These are phyloP conservation scores for Glyptemys insculpta DNA, from an alignment of 2,797 vertebrate genomes.

Conservation along the genomic window DNA sequence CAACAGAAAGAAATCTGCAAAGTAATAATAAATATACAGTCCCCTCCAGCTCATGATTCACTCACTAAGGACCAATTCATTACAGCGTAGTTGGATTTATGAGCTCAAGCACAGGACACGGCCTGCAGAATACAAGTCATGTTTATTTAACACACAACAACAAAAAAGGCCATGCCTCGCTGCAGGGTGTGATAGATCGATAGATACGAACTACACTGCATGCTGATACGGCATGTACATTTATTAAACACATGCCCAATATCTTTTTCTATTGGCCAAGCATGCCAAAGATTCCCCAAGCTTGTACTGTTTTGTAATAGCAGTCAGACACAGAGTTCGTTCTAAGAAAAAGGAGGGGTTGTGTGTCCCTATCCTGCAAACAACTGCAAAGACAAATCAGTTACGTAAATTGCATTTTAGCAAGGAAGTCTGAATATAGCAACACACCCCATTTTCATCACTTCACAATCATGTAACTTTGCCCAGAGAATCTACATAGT, in stretches of 20 bases:
- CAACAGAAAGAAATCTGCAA: not conserved
- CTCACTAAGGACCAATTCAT: not conserved
- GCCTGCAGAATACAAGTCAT: not conserved
- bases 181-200: not conserved
- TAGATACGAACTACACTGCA: too few relatives aligned
- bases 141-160: not conserved
- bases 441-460: not conserved
- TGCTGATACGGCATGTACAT: not conserved
- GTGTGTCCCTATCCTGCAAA: accelerated
- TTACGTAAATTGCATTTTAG: not conserved
- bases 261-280: not conserved
- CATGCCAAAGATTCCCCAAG: not conserved
- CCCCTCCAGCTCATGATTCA: not conserved
- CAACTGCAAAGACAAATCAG: accelerated
- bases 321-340: not conserved
- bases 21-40: not conserved
- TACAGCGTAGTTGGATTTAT: not conserved
- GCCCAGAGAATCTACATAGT: not conserved
- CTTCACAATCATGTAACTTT: not conserved
- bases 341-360: not conserved
- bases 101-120: not conserved
- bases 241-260: not conserved
- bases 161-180: not conserved
- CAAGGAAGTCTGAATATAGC: not conserved
- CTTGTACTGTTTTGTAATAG: not conserved